Evolutionary conservation across 2,888 invertebrate species (phyloP).

Genomic region (Drosophila affinis): DNA sequence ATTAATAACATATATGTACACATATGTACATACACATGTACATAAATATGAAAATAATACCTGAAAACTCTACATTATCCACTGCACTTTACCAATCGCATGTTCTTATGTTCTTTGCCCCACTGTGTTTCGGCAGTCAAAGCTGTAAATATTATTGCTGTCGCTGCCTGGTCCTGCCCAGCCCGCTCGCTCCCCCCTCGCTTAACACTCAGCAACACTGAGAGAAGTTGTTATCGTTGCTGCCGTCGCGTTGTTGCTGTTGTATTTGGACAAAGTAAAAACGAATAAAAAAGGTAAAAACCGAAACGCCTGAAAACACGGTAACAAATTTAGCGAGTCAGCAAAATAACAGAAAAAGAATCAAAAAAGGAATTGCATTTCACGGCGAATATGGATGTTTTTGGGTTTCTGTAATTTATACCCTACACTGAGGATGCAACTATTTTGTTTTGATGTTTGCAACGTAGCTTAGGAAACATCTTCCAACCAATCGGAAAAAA

Average conservation of each 20-base stretch:
- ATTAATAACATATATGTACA: not conserved
- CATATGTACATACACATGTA: not conserved
- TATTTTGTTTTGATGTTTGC: not conserved
- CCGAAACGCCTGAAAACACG: constrained; percentile 59
- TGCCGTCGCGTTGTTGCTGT: constrained; percentile 51
- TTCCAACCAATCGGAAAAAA: not conserved
- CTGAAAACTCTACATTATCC: not conserved
- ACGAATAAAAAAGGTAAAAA: constrained; percentile 29
- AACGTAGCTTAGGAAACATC: not conserved
- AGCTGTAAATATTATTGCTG: constrained; percentile 77
- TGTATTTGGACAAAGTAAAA: constrained; percentile 57
- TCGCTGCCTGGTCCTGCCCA: constrained; percentile 52
- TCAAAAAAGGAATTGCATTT: constrained; percentile 77
- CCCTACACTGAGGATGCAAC: not conserved
- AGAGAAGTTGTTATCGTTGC: constrained; percentile 77
- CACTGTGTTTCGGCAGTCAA: constrained; percentile 72
- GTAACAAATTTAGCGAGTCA: constrained; percentile 75
- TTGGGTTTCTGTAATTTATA: constrained; percentile 49
- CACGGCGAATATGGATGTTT: constrained; percentile 68
- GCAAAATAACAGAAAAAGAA: constrained; percentile 64
- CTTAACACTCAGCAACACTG: constrained; percentile 40
- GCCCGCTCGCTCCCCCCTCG: constrained; percentile 9
- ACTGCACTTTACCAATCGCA: not conserved
- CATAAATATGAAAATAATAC: not conserved
- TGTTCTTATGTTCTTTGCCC: constrained; percentile 18